Base-by-base conservation (phyloP, 2,888 invertebrate species). In the Phortica magna region DNA sequence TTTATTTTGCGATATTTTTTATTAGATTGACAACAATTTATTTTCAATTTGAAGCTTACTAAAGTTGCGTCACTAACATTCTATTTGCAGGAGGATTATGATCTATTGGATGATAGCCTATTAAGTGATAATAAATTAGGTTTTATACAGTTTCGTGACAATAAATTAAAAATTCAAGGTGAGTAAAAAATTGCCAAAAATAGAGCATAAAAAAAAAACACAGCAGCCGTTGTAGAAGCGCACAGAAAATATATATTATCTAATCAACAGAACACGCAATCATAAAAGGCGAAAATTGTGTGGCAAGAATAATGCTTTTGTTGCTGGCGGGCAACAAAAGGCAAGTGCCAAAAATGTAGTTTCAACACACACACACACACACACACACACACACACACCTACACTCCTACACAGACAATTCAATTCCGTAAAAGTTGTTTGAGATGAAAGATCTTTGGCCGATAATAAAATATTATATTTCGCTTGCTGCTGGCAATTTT, bases 101-200 rank as follows among this genome's bases (percentile, higher is more conserved):
- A 91, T 84, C 87, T 91, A 42, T 80, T 89, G 77, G 92, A 92
- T 81, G 90, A 88, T 79, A 90, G 89, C 82, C 82, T 92, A 83
- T 81, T 91, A 85, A 89, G 89, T 88, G 91, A 92, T 90, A 92
- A 89, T 90, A 91, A 92, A 88, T 88, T 92, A 85, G 91, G 90
- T 85, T 91, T 91, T 85, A 88, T 91, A 84, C 91, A 91, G 83
- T 90, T 91, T 87, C 91, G 89, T 82, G 91, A 91, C 89, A 91
- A 91, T 90, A 91, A 91, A 89, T 84, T 91, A 84, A 91, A 91
- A 89, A 87, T 91, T 87, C 90, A 91, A 87, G 91, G 91, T 91
- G 81, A 90, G 91, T 89, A 82, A 76, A 82, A 80, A 71, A 82
- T 80, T 71, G 53, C 17, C 22, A 22, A 53, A 55, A 12, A n/a